Evolutionary conservation across 2,113 vertebrate genomes (phyloP).

Genomic region (Tupaia chinensis): DNA sequence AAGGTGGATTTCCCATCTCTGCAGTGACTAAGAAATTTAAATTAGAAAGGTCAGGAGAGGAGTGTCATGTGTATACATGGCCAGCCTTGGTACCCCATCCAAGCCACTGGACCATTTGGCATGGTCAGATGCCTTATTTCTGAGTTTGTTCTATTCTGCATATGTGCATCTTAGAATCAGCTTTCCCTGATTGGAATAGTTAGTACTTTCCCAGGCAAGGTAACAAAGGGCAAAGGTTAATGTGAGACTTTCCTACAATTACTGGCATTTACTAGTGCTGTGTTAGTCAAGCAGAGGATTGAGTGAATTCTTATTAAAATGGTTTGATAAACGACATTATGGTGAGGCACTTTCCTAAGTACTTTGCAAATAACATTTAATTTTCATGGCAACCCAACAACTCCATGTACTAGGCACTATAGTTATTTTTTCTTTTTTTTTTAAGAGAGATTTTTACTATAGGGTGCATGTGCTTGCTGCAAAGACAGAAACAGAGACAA

Average conservation of each 20-base stretch:
- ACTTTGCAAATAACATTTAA: not conserved
- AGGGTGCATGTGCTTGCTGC: too few species aligned
- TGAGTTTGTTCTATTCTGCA: not conserved
- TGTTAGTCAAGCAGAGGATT: not conserved
- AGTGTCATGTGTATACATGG: accelerated
- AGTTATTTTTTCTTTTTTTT: too few species aligned
- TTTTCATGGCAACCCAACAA: not conserved
- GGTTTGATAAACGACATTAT: not conserved
- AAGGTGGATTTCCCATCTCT: not conserved
- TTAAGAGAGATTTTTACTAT: too few species aligned
- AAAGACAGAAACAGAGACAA: too few species aligned
- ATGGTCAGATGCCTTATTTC: not conserved
- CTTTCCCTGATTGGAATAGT: not conserved
- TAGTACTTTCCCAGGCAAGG: not conserved
- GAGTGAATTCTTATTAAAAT: slow-evolving; percentile 14
- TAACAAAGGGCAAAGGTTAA: not conserved
- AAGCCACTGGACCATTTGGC: not conserved
- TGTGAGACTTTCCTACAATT: not conserved
- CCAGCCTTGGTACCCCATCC: not conserved
- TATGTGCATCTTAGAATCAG: not conserved
- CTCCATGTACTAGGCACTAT: not conserved
- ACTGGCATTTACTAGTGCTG: not conserved
- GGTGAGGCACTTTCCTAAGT: not conserved
- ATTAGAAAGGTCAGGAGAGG: not conserved
- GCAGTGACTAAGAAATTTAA: not conserved